Evolutionary conservation across 2,113 vertebrate genomes (phyloP).

Genomic region (Sebastes fasciatus): DNA sequence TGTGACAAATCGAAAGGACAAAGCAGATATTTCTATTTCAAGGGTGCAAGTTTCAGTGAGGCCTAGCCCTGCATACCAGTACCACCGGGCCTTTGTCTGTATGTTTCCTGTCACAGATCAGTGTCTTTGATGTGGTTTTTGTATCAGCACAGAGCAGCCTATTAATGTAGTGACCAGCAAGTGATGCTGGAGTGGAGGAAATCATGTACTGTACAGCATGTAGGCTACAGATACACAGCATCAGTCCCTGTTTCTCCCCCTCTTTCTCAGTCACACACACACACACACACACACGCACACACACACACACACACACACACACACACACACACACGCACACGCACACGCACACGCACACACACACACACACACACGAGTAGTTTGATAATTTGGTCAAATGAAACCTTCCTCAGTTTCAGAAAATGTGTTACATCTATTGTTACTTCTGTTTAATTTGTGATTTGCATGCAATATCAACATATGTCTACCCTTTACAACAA

Average conservation of each 20-base stretch:
- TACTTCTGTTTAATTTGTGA: background rate
- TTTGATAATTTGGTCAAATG: background rate
- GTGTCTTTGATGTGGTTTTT: conserved; percentile 67
- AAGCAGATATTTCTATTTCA: conserved; percentile 57
- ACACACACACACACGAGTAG: background rate
- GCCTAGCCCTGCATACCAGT: conserved; percentile 39
- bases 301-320: background rate
- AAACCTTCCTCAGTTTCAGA: background rate
- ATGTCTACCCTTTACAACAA: background rate
- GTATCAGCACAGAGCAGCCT: conserved; percentile 42
- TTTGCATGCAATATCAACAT: conserved; percentile 1
- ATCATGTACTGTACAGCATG: conserved; percentile 45
- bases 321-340: background rate
- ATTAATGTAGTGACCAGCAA: conserved; percentile 69
- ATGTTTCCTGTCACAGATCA: conserved; percentile 73
- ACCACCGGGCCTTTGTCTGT: conserved; percentile 49
- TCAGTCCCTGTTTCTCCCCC: conserved; percentile 39
- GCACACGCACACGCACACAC: too few species aligned
- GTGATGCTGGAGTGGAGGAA: conserved; percentile 35
- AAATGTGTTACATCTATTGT: too few species aligned
- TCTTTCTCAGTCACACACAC: background rate
- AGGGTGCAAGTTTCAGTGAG: conserved; percentile 56
- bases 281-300: conserved; percentile 2
- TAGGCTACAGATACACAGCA: conserved; percentile 24
- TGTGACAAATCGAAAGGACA: conserved; percentile 31